These are phyloP conservation scores for Drosophila tristis DNA, from an alignment of 1,140 invertebrate genomes.

Conservation along the genomic window DNA sequence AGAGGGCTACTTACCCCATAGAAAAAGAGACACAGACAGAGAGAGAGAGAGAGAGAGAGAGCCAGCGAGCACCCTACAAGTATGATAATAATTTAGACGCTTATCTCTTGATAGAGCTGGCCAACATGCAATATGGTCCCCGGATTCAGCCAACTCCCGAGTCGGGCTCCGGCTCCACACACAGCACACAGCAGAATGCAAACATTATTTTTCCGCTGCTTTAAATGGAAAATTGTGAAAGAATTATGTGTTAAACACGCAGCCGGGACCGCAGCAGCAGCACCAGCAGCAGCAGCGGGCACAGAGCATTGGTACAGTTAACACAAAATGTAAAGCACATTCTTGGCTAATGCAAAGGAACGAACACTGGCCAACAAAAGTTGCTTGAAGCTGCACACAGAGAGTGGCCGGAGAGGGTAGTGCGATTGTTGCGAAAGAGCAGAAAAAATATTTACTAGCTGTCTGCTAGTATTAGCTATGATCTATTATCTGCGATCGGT, in stretches of 20 bases:
- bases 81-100: conserved; percentile 79
- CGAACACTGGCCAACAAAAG: conserved; percentile 21
- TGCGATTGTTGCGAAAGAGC: too few relatives aligned
- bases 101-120: conserved; percentile 53
- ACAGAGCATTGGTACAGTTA: conserved; percentile 64
- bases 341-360: conserved; percentile 35
- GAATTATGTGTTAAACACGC: conserved; percentile 74
- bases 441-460: too few relatives aligned
- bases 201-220: conserved; percentile 60
- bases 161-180: conserved; percentile 24
- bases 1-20: conserved; percentile 1
- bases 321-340: conserved; percentile 56
- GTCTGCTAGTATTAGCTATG: too few relatives aligned
- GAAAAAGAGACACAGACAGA: conserved; percentile 12
- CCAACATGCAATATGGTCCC: conserved; percentile 69
- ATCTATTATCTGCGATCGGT: too few relatives aligned
- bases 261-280: conserved; percentile 26
- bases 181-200: conserved; percentile 27
- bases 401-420: too few relatives aligned
- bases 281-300: neutral
- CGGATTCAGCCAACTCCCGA: conserved; percentile 15
- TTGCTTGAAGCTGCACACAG: too few relatives aligned
- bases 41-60: neutral
- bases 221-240: conserved; percentile 64
- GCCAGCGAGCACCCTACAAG: conserved; percentile 40